Evolutionary conservation across 2,113 vertebrate genomes (phyloP), one percentile per base, ranked within the genome.

Genomic region (Choloepus hoffmanni): DNA sequence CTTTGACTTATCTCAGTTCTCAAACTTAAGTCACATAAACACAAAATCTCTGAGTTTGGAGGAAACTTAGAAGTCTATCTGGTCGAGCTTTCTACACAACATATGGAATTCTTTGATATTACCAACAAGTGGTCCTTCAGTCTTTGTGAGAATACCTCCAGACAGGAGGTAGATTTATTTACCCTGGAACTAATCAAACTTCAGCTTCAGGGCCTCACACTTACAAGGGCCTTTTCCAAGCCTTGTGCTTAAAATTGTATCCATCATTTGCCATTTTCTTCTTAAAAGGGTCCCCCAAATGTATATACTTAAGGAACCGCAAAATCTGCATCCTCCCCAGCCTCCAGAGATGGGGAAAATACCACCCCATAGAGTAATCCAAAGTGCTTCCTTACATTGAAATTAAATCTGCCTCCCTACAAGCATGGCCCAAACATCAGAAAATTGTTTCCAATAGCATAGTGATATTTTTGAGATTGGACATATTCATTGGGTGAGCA

Each of bases 11-110:
- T 36, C 48, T 92, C 30, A 43, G 2, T 91, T 77, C 50, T 94
- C 36, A 74, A 83, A 63, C 3, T 24, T 93, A 83, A 94, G 65
- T 14, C 45, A 73, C 84, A 9, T 85, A 78, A 94, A 96, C n/a
- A 82, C 14, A 63, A 48, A 87, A 24, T 89, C 36, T 94, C 83
- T 62, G 40, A 53, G 73, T 85, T 23, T 94, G 18, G 68, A 85
- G 58, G 81, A 84, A 62, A 88, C 15, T 12, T 78, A 18, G 62
- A 30, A 4, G 19, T 68, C 30, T 84, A 5, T 36, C 33, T 84
- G 73, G 62, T 79, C 12, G 40, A 60, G 8, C 76, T 68, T 81
- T 86, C 78, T 90, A 45, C 7, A 90, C 9, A 68, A 81, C 60
- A 76, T 14, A 36, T n/a, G 45, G 67, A 90, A 43, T 83, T 30